A percentile compares a stretch with the other conserved stretches of the same genome.
phyloP scores from a whole-genome alignment of 1,140 invertebrate genomes.

The Lasaia peninsularis region DNA sequence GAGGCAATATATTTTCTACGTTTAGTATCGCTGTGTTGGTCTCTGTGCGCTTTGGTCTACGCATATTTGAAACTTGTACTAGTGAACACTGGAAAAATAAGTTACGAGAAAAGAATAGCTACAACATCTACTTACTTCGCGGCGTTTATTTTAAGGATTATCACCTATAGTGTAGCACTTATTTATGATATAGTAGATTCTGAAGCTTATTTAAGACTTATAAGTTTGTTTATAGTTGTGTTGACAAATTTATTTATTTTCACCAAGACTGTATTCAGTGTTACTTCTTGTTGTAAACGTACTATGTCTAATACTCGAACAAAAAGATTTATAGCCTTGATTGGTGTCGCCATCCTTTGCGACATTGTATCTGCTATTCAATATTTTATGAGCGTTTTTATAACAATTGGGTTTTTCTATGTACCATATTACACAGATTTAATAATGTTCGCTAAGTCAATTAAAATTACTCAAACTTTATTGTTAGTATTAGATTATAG shows the following conservation, averaged over 20 bases:
- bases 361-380: background rate
- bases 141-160: background rate
- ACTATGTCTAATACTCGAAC: slow-evolving; percentile 14
- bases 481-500: background rate
- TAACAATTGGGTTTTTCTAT: no score
- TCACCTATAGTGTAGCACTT: background rate
- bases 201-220: background rate
- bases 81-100: slow-evolving; percentile 25
- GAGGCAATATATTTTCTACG: slow-evolving; percentile 14
- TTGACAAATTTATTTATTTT: slow-evolving; percentile 1
- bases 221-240: background rate
- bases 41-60: slow-evolving; percentile 27
- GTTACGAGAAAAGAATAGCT: slow-evolving; percentile 26
- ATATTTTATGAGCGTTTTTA: no score
- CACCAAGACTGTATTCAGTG: background rate
- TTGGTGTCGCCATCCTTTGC: slow-evolving; percentile 25
- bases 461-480: no score
- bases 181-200: background rate
- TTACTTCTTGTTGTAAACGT: slow-evolving; percentile 18
- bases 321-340: slow-evolving; percentile 19
- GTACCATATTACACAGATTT: no score
- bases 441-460: no score
- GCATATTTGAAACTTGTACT: slow-evolving; percentile 31
- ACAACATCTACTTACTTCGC: slow-evolving; percentile 13
- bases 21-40: slow-evolving; percentile 25